Evolutionary conservation across 2,797 vertebrate genomes (phyloP), one percentile per base, ranked within the genome.

Genomic region (Ptychobarbus kaznakovi): DNA sequence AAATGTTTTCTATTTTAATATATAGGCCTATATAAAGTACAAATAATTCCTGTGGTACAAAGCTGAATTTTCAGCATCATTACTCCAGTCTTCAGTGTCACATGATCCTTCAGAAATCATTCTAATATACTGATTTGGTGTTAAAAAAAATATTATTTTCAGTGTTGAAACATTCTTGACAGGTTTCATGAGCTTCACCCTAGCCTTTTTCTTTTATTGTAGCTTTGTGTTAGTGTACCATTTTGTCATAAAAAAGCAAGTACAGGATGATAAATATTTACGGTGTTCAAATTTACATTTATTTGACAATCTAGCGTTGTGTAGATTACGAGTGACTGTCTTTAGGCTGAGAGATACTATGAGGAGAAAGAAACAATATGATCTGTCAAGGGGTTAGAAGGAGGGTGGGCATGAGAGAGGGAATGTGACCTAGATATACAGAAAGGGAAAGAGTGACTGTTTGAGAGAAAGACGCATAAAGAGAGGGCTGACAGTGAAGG

Each of bases 401-500:
- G 40, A 88, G 81, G 85, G 49, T 58, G 35, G 61, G 81, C 28
- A 58, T 68, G 18, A 84, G 81, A 80, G 38, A 66, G 84, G 42
- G 61, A 63, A 38, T 61, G 84, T 80, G 88, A 85, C 69, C 70
- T 44, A 69, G 65, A 73, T 74, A 82, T 53, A 63, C 22, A 83
- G 68, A 83, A 49, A 86, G 49, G 72, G 51, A 86, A 44, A 40
- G 83, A 75, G 73, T 20, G 84, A 76, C 80, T 82, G 63, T 56
- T 78, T 35, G 35, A 65, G 56, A 80, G 85, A 74, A 73, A 86
- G 49, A 69, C 42, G 11, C 69, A 81, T 78, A 85, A 85, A 85
- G 80, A 49, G 79, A 89, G 87, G 90, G 86, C 88, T 86, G 74
- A 78, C 81, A 90, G 91, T 90, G 90, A 93, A 93, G 92, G 93